Evolutionary conservation across 2,888 invertebrate genomes (phyloP).

Genomic region (Minunthozetes semirufus): DNA sequence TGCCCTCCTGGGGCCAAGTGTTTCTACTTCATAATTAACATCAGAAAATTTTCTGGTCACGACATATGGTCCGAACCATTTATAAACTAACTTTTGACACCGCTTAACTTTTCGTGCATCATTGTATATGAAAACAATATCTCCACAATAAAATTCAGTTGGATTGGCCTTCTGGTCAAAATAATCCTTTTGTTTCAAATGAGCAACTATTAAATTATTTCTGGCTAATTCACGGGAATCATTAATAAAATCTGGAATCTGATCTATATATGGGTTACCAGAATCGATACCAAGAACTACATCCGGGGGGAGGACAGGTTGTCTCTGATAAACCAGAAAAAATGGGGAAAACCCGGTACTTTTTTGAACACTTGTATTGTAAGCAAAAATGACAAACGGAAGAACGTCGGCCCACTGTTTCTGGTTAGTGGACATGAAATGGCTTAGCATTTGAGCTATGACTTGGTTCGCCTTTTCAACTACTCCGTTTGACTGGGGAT

Average conservation of each 20-base stretch:
- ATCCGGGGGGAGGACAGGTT: conserved; percentile 40
- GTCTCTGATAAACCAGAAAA: conserved; percentile 39
- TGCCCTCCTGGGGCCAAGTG: too few species aligned
- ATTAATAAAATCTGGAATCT: too few species aligned
- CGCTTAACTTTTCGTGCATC: background rate
- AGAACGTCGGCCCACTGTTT: conserved; percentile 30
- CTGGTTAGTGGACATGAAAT: background rate
- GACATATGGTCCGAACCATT: conserved; percentile 21
- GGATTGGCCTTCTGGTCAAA: background rate
- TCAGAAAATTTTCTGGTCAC: too few species aligned
- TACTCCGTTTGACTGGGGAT: too few species aligned
- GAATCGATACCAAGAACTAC: background rate
- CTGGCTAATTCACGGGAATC: background rate
- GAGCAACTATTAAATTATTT: background rate
- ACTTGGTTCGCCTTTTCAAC: too few species aligned
- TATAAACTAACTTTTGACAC: conserved; percentile 18
- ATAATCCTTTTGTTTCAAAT: background rate
- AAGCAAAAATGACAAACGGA: conserved; percentile 38
- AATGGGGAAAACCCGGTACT: conserved; percentile 40
- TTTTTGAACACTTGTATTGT: conserved; percentile 39
- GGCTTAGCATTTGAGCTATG: too few species aligned
- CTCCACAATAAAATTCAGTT: too few species aligned
- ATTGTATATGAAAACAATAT: conserved; percentile 13
- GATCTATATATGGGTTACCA: background rate
- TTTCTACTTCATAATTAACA: too few species aligned